Base-by-base conservation (phyloP, 2,113 vertebrate genomes). In the Thymallus thymallus region DNA sequence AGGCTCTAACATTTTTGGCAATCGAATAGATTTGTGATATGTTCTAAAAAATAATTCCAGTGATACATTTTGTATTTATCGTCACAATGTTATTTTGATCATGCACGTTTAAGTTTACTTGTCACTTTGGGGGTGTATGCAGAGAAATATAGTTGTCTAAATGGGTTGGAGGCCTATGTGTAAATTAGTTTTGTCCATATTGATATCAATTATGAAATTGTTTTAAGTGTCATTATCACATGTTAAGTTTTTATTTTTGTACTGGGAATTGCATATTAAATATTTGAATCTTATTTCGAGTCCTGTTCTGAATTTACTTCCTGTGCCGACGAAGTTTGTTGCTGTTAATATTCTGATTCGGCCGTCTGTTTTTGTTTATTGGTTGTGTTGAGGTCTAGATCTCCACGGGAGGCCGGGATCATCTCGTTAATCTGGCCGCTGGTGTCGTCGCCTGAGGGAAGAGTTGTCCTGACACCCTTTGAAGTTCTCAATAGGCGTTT, bases 401-500 rank as follows among this genome's bases (percentile, higher is more conserved):
- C 68, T 62, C 58, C 29, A n/a, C 66, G 55, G 35, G 71, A 22
- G 45, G 29, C 30, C 55, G 46, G 71, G 45, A 80, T 84, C 69
- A 74, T 72, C 65, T 76, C 61, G 77, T 80, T 76, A 76, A 73
- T 65, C 68, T 13, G 51, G 24, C 62, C 30, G 60, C n/a, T 69
- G 67, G 72, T 41, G 56, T 66, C 55, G 60, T n/a, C 80, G 78
- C 71, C 78, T 66, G 29, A 22, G 61, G 76, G 71, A 48, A 74
- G 68, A 83, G 78, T 14, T 74, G 69, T 82, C 77, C 80, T 79
- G 62, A 60, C 71, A 62, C 64, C 60, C 89, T 91, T 92, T 92
- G 90, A 92, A 87, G 89, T 92, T 80, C 84, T 80, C 75, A 14
- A 85, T 45, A 90, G 93, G 92, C 91, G 92, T 91, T 91, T 89